These are phyloP conservation scores for Palythoa caribaeorum DNA, from an alignment of 92 coral and sea anemone genomes.

Conservation along the genomic window DNA sequence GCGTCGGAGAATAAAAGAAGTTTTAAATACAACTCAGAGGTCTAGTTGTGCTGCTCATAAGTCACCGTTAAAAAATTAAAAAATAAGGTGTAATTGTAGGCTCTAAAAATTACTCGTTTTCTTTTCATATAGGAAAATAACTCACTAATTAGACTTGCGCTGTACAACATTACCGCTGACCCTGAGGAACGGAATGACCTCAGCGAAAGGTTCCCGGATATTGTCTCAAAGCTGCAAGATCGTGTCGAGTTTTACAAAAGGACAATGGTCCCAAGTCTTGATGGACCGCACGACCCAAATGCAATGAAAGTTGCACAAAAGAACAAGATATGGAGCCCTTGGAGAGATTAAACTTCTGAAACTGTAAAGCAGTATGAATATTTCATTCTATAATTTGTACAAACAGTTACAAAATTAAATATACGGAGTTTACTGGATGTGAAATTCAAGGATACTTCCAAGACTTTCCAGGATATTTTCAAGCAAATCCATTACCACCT, in stretches of 20 bases:
- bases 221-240: constrained; percentile 62
- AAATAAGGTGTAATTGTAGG: too few relatives aligned
- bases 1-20: too few relatives aligned
- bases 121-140: not conserved
- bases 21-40: too few relatives aligned
- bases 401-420: not conserved
- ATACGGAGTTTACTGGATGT: too few relatives aligned
- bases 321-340: constrained; percentile 84
- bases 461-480: too few relatives aligned
- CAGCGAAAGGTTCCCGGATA: constrained; percentile 64
- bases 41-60: too few relatives aligned
- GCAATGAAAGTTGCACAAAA: constrained; percentile 68
- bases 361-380: not conserved
- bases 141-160: constrained; percentile 57
- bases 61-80: too few relatives aligned
- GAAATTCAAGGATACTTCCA: too few relatives aligned
- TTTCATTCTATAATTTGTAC: not conserved
- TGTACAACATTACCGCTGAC: constrained; percentile 86
- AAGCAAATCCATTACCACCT: too few relatives aligned
- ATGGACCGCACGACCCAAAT: constrained; percentile 76
- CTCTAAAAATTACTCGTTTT: not conserved
- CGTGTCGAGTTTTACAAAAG: constrained; percentile 78
- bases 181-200: constrained; percentile 78
- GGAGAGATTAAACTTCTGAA: constrained; percentile 42
- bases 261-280: constrained; percentile 66